Evolutionary conservation across 2,113 vertebrate species (phyloP), one percentile per base, ranked within the genome.

Genomic region (Eclectus roratus): DNA sequence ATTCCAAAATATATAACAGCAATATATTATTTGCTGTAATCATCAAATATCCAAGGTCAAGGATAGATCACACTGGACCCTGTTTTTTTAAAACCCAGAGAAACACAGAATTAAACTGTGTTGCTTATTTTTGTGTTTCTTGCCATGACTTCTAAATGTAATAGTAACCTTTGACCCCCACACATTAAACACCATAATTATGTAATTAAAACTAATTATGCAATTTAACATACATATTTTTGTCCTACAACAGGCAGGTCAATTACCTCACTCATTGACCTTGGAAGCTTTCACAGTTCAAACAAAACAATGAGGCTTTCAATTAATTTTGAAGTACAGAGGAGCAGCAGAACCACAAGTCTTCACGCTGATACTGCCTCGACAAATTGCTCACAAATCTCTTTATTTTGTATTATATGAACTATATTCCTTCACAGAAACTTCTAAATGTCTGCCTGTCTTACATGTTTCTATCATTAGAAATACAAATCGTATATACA

Each of bases 161-260:
- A 98, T 93, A 97, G 98, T 98, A 98, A 99, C 98, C 98, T 99
- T 98, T 99, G 97, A 98, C 98, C 98, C 44, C 88, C 80, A 92
- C 97, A 98, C 98, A 98, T 99, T 99, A 99, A 99, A 98, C 97
- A 98, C 98, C 96, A 81, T 98, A 98, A 99, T 99, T 99, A 99
- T 98, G 97, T 97, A 99, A 99, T 99, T 99, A 99, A 99, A 99
- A 99, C 98, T 98, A 99, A 99, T 99, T 99, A 99, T 99, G 98
- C 98, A 98, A 99, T 99, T 99, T 98, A 97, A 97, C 98, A 97
- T 98, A 97, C 98, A 98, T 98, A 98, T 98, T 98, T 98, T 98
- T 98, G 97, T 98, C 96, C 91, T 97, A 97, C 81, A 97, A 94
- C 97, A 97, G 93, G 98, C 98, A 98, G 98, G 98, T 97, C 98